Base-by-base conservation (phyloP, 1,140 invertebrate species). In the Cydia pomonella region DNA sequence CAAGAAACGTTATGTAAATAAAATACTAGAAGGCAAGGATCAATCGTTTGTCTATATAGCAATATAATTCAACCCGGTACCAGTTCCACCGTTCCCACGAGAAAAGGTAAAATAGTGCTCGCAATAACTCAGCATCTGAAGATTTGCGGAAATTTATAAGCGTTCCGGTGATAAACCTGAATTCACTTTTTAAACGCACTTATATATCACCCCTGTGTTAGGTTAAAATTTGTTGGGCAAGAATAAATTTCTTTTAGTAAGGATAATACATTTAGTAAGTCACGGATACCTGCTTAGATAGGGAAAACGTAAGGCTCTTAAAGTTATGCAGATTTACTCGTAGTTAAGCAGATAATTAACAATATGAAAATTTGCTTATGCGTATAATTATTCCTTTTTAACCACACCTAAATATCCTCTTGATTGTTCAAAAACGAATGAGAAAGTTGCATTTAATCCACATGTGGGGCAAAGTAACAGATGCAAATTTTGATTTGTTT, bases 41-140 rank as follows among this genome's bases (percentile, higher is more conserved):
- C 74, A 74, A 76, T 76, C 74, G 77, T 50, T 66, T 38, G 47
- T 44, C 64, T 73, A 74, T 71, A 78, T 74, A 76, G 74, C 66
- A 74, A 76, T 77, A 80, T 77, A 80, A 80, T 77, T 80, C 79
- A 80, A 75, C 66, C 47, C 73, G 73, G 59, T 77, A 75, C 71
- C 75, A 71, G 38, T 59, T 59, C 72, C 27, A 63, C 73, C 77
- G 63, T 73, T 73, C 75, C 76, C 62, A 29, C 21, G 47, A n/a
- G 59, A 63, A 75, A 74, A 74, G 73, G 72, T 72, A 74, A 78
- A 72, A 74, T 75, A 59, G 72, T 47, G 38, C 64, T 62, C 29
- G 38, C 59, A 66, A 73, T 79, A 79, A 79, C 64, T 79, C 78
- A 79, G 71, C 66, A 75, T 73, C 75, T 23, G 41, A 69, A 78